phyloP scores from a whole-genome alignment of 2,888 invertebrate species.

The Ochropleura leucogaster region DNA sequence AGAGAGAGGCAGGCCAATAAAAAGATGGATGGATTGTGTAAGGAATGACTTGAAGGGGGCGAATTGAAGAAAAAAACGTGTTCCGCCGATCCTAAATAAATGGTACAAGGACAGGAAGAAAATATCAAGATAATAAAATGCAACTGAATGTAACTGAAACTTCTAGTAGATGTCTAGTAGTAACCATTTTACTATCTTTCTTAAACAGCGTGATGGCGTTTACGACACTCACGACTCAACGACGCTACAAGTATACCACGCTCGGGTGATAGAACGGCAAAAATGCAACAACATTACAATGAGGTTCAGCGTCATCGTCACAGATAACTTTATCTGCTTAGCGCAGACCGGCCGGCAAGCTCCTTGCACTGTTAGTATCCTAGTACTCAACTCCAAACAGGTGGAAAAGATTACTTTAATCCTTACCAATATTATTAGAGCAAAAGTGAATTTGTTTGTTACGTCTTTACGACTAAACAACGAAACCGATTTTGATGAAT shows the following conservation, averaged over 20 bases:
- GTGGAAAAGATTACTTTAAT: neutral
- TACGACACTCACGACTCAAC: conserved; percentile 64
- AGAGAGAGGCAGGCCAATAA: too few species aligned
- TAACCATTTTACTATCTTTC: neutral
- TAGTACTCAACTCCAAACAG: conserved; percentile 30
- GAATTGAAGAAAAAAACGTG: too few species aligned
- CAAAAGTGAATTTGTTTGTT: too few species aligned
- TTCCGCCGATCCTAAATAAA: too few species aligned
- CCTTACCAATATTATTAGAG: too few species aligned
- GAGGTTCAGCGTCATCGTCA: conserved; percentile 79
- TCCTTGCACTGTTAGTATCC: conserved; percentile 83
- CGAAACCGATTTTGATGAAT: too few species aligned
- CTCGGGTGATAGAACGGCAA: conserved; percentile 71
- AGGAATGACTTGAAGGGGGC: too few species aligned
- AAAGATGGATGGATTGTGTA: too few species aligned
- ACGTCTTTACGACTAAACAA: too few species aligned
- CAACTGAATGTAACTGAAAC: neutral
- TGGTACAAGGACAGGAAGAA: too few species aligned
- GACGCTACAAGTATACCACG: conserved; percentile 80
- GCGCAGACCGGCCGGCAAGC: conserved; percentile 78
- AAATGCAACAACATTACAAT: conserved; percentile 83
- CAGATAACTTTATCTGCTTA: conserved; percentile 83
- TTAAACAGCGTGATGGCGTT: conserved; percentile 81
- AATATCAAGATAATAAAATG: neutral
- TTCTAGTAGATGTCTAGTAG: neutral